Conservation (phyloP, 2,797 vertebrate genomes). For the Taeniopygia guttata region DNA sequence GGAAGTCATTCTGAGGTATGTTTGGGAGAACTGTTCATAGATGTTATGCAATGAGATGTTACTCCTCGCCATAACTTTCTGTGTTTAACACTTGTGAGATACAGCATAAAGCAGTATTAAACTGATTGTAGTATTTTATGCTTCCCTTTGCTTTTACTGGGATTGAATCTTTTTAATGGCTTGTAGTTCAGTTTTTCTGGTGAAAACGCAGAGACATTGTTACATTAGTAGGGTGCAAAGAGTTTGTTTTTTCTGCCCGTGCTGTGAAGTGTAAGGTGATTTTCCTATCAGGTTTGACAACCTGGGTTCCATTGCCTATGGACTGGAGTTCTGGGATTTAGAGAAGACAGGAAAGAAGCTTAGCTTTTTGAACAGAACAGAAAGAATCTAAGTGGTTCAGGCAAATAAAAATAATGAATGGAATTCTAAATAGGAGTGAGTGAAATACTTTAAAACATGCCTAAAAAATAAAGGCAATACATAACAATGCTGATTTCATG, state of each 20-base stretch:
- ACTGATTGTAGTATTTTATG: background rate
- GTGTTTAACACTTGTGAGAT: background rate
- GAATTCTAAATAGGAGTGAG: background rate
- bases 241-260: background rate
- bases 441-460: background rate
- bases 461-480: background rate
- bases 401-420: background rate
- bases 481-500: background rate
- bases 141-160: background rate
- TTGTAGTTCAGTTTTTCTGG: background rate
- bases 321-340: background rate
- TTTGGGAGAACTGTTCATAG: background rate
- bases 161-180: background rate
- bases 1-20: background rate
- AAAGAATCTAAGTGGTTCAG: background rate
- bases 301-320: background rate
- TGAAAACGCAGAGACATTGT: background rate
- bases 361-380: background rate
- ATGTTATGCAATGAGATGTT: background rate
- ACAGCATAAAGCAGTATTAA: background rate
- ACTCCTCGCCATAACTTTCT: background rate
- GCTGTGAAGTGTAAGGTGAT: background rate
- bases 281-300: background rate
- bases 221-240: background rate
- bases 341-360: background rate